phyloP scores from a whole-genome alignment of 2,888 invertebrate genomes.

The Calameuta pallipes region DNA sequence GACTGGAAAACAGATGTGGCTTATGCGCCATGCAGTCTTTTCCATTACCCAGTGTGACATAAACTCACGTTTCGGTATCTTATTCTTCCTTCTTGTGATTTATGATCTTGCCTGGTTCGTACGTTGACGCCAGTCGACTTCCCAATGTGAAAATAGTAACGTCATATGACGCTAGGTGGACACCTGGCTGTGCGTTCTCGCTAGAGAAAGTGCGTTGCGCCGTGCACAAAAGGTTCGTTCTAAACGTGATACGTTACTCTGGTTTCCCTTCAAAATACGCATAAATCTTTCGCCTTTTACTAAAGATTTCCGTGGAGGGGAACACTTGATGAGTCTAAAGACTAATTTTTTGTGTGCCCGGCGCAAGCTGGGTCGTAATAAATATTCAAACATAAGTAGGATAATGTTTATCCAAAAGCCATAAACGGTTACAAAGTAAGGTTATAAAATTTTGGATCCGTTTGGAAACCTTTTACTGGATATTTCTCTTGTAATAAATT shows the following conservation, averaged over 20 bases:
- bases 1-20: neutral
- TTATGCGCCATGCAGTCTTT: neutral
- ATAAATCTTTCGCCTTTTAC: constrained; percentile 69
- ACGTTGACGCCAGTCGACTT: neutral
- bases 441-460: neutral
- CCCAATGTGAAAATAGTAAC: neutral
- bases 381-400: constrained; percentile 21
- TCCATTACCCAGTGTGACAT: neutral
- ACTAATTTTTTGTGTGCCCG: constrained; percentile 55
- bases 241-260: constrained; percentile 33
- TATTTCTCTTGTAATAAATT: neutral
- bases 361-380: constrained; percentile 46
- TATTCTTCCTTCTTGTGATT: neutral
- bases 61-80: neutral
- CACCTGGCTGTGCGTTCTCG: neutral
- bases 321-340: constrained; percentile 57
- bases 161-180: neutral
- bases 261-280: constrained; percentile 65
- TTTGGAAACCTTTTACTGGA: neutral
- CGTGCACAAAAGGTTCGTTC: neutral
- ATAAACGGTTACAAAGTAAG: neutral
- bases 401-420: neutral
- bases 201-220: neutral
- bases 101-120: neutral
- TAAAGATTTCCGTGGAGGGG: constrained; percentile 67